Conservation (phyloP, 2,113 vertebrate species). For the Ciconia maguari region DNA sequence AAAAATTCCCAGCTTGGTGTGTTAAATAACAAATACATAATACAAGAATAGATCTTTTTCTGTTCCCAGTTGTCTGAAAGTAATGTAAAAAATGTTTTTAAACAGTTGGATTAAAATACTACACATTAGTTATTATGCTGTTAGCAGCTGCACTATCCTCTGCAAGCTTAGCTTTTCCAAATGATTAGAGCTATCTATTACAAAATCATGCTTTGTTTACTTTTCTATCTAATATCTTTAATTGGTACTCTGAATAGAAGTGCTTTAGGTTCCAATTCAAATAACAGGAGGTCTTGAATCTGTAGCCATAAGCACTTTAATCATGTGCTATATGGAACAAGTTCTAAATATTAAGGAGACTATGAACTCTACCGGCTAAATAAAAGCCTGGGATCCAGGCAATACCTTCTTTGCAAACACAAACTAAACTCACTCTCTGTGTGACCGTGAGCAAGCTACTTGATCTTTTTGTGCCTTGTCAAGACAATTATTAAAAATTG, state of each 20-base stretch:
- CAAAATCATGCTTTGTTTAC: not conserved
- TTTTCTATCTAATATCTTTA: constrained; percentile 25
- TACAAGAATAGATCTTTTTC: not conserved
- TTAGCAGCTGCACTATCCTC: not conserved
- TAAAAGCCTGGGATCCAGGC: constrained; percentile 18
- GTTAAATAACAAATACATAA: not conserved
- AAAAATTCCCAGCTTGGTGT: not conserved
- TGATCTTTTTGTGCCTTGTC: constrained; percentile 40
- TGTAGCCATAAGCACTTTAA: not conserved
- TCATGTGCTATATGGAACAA: constrained; percentile 25
- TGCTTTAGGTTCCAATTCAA: constrained; percentile 38
- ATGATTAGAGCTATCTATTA: not conserved
- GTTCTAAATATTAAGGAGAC: constrained; percentile 9
- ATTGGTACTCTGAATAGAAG: not conserved
- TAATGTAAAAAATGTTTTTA: constrained; percentile 16
- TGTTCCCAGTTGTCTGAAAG: not conserved
- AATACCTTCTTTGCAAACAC: constrained; percentile 32
- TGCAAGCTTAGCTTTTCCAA: constrained; percentile 14
- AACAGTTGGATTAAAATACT: constrained; percentile 11
- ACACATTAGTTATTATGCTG: not conserved
- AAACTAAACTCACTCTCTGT: constrained; percentile 27
- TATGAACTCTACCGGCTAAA: not conserved
- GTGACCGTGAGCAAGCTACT: constrained; percentile 33
- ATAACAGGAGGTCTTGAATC: not conserved
- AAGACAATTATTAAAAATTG: constrained; percentile 33